These are phyloP conservation scores for Orchesella flavescens DNA, from an alignment of 2,888 invertebrate species.

Conservation along the genomic window DNA sequence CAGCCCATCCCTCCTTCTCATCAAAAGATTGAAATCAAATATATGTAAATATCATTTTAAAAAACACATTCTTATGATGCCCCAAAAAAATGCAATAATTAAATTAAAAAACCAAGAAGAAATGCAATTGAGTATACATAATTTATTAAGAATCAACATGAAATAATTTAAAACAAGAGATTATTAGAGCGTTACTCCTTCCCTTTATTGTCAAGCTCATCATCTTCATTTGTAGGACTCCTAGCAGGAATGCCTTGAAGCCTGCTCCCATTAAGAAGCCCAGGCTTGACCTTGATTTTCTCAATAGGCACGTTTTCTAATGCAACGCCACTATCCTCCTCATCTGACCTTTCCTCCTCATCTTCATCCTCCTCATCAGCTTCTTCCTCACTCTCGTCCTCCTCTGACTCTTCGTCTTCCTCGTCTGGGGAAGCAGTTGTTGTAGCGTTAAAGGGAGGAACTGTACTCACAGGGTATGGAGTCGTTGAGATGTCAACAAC, in stretches of 20 bases:
- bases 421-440: conserved; percentile 38
- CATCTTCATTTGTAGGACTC: conserved; percentile 64
- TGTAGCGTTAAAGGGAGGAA: conserved; percentile 6
- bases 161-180: neutral
- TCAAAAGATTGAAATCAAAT: no score
- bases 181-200: neutral
- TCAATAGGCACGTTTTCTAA: neutral
- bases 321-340: conserved; percentile 27
- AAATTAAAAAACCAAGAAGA: no score
- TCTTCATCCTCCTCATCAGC: conserved; percentile 47
- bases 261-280: neutral
- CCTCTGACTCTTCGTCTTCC: conserved; percentile 51
- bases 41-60: no score
- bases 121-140: no score
- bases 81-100: no score
- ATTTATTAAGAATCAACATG: neutral
- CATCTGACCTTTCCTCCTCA: conserved; percentile 30
- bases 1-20: no score
- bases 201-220: conserved; percentile 48
- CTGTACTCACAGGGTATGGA: neutral
- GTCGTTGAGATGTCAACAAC: conserved; percentile 44
- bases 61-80: no score
- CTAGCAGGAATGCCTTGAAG: conserved; percentile 57
- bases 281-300: neutral
- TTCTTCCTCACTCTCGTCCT: conserved; percentile 39